Percentiles rank a stretch among this genome's conserved stretches.
Conservation (phyloP, 2,888 invertebrate genomes). For the Dolichopus griseipennis region DNA sequence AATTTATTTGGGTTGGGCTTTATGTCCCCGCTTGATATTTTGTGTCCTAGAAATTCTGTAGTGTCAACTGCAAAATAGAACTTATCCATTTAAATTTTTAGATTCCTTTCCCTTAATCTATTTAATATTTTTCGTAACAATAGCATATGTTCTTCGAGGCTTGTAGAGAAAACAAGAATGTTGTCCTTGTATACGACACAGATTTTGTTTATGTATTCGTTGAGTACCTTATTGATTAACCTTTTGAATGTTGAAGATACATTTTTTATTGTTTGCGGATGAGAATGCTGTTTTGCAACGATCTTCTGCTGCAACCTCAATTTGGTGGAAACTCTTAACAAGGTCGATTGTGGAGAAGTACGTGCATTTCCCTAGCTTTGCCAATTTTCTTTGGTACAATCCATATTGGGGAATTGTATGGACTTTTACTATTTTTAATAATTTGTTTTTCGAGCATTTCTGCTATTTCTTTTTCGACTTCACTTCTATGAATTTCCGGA, state of each 20-base stretch:
- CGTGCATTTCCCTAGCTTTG: constrained; percentile 23
- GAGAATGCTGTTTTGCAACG: constrained; percentile 30
- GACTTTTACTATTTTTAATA: constrained; percentile 11
- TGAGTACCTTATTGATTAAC: constrained; percentile 29
- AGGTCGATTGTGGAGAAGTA: constrained; percentile 26
- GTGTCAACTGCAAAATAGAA: constrained; percentile 14
- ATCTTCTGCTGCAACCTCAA: constrained; percentile 24
- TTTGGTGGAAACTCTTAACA: constrained; percentile 28
- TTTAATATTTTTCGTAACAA: constrained; percentile 23
- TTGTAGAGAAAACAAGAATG: constrained; percentile 24
- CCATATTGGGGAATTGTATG: constrained; percentile 15
- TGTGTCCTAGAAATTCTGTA: constrained; percentile 18
- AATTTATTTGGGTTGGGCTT: constrained; percentile 29
- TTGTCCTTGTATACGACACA: constrained; percentile 29
- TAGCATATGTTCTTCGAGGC: constrained; percentile 25
- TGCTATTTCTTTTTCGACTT: constrained; percentile 21
- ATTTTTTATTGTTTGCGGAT: constrained; percentile 26
- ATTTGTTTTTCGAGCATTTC: constrained; percentile 16
- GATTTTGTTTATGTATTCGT: constrained; percentile 17
- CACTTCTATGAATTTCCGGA: constrained; percentile 21
- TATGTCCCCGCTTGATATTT: constrained; percentile 25
- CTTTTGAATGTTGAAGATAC: constrained; percentile 33
- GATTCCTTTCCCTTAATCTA: constrained; percentile 17
- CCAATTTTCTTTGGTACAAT: constrained; percentile 23
- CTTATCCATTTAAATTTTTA: constrained; percentile 18